These are phyloP conservation scores for Danio albolineatus DNA, from an alignment of 2,797 vertebrate species.

Conservation along the genomic window DNA sequence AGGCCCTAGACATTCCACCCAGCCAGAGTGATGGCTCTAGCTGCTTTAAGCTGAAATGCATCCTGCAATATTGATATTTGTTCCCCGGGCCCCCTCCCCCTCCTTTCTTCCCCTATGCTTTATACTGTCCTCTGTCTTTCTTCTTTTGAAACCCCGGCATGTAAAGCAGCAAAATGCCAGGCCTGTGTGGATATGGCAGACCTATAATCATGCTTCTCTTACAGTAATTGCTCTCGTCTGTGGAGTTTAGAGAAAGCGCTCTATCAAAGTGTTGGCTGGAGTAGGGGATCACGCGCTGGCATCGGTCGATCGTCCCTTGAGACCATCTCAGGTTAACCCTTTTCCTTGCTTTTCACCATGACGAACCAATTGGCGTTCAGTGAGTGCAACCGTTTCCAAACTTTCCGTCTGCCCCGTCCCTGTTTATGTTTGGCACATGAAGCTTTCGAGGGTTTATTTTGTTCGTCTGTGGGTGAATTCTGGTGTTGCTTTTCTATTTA, in stretches of 20 bases:
- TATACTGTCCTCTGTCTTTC: constrained; percentile 45
- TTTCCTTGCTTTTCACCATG: constrained; percentile 38
- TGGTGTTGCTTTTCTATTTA: constrained; percentile 60
- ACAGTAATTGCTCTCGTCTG: constrained; percentile 76
- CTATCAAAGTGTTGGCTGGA: constrained; percentile 72
- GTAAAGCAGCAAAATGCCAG: constrained; percentile 63
- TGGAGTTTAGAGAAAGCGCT: constrained; percentile 67
- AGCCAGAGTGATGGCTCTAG: constrained; percentile 55
- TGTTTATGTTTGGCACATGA: constrained; percentile 43
- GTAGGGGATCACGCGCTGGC: constrained; percentile 70
- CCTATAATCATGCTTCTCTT: constrained; percentile 75
- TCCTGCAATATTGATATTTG: constrained; percentile 63
- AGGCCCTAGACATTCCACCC: constrained; percentile 48
- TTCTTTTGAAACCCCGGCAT: constrained; percentile 61
- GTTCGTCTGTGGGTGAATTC: constrained; percentile 51
- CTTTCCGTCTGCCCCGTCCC: constrained; percentile 32
- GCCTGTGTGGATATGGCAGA: constrained; percentile 65
- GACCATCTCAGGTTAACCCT: constrained; percentile 68
- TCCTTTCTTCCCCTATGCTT: constrained; percentile 34
- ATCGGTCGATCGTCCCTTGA: constrained; percentile 69
- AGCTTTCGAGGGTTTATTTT: constrained; percentile 52
- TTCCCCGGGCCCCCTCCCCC: constrained; percentile 46
- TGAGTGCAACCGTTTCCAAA: constrained; percentile 38
- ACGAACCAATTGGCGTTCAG: constrained; percentile 2
- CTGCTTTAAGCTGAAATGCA: constrained; percentile 59